phyloP scores from a whole-genome alignment of 1,140 invertebrate species.

The Drosophila repletoides region DNA sequence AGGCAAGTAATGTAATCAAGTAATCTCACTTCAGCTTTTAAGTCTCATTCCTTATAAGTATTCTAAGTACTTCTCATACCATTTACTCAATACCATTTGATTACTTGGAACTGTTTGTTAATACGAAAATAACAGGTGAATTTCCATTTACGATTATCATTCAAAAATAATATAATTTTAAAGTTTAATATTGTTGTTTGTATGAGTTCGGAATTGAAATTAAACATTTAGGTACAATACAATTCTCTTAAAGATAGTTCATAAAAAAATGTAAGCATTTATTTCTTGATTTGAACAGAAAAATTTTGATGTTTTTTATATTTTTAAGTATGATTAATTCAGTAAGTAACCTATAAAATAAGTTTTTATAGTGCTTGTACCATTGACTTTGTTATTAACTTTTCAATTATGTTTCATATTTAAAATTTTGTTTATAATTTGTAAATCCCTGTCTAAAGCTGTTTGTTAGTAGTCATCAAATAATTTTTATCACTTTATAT shows the following conservation, averaged over 20 bases:
- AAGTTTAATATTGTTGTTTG: too few species aligned
- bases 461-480: slow-evolving; percentile 42
- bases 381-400: slow-evolving; percentile 34
- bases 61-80: too few species aligned
- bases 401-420: slow-evolving; percentile 25
- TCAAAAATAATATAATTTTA: too few species aligned
- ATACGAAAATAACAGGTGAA: too few species aligned
- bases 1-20: too few species aligned
- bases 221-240: slow-evolving; percentile 28
- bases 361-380: slow-evolving; percentile 31
- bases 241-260: slow-evolving; percentile 30
- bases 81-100: too few species aligned
- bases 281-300: slow-evolving; percentile 21
- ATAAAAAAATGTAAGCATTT: slow-evolving; percentile 28
- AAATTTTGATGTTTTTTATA: too few species aligned
- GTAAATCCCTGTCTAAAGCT: slow-evolving; percentile 56
- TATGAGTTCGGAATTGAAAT: slow-evolving; percentile 23
- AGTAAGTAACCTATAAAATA: slow-evolving; percentile 30
- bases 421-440: slow-evolving; percentile 47
- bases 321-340: slow-evolving; percentile 17
- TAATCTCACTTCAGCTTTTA: too few species aligned
- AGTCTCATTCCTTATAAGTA: too few species aligned
- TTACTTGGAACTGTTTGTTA: too few species aligned
- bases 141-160: too few species aligned
- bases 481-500: slow-evolving; percentile 47